Conservation (phyloP, 2,888 invertebrate genomes). For the Torymus texanus region DNA sequence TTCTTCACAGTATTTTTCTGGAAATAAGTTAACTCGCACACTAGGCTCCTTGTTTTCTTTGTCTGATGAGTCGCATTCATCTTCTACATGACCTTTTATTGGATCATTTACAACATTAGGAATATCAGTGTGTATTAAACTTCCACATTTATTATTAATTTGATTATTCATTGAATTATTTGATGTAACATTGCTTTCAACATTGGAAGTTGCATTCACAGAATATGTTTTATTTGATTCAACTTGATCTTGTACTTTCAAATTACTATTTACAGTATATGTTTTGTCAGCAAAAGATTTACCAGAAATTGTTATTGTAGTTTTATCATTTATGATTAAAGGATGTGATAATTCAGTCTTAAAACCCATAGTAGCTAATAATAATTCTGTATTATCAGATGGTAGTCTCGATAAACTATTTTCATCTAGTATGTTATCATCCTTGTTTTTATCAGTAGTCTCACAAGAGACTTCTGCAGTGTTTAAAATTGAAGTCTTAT, state of each 20-base stretch:
- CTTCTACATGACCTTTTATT: constrained; percentile 2
- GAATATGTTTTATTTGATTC: constrained; percentile 11
- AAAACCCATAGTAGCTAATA: constrained; percentile 51
- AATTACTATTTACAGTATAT: not conserved
- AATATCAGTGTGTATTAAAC: constrained; percentile 14
- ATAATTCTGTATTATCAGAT: constrained; percentile 51
- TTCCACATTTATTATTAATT: not conserved
- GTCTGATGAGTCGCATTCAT: not conserved
- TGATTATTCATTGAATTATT: not conserved
- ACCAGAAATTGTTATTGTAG: constrained; percentile 33
- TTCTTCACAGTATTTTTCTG: constrained; percentile 48
- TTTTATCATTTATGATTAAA: constrained; percentile 50
- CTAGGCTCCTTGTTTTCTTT: constrained; percentile 30
- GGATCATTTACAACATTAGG: constrained; percentile 3
- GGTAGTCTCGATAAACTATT: constrained; percentile 40
- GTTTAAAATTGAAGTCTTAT: not conserved
- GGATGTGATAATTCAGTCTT: constrained; percentile 43
- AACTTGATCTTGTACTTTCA: not conserved
- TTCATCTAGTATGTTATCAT: constrained; percentile 8
- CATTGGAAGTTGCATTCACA: not conserved
- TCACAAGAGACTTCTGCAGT: not conserved
- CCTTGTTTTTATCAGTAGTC: not conserved
- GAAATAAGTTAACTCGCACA: constrained; percentile 17
- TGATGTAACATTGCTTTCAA: constrained; percentile 16
- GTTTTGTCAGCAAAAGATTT: constrained; percentile 30